Base-by-base conservation (phyloP, 2,888 invertebrate genomes). In the Fragum fragum region DNA sequence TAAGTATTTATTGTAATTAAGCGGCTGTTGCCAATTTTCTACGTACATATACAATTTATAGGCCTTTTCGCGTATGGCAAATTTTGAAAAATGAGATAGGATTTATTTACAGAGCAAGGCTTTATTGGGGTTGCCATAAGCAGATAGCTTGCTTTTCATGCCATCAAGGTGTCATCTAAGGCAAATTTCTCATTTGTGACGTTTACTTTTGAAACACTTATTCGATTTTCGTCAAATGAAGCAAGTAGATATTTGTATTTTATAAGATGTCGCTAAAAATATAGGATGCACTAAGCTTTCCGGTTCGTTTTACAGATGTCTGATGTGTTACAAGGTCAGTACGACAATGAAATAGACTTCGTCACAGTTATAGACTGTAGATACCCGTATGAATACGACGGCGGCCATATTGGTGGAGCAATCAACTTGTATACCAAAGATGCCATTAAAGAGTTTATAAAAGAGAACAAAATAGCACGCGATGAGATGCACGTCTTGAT, bases 351-450 rank as follows among this genome's bases (percentile, higher is more conserved):
- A 14, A 95, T 98, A 29, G 95, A 95, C n/a, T 96, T 96, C 5
- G 98, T 95, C 92, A 96, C 96, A 94, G 95, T 99, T 23, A 97
- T 99, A 71, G 99, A 99, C 95, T 99, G 99, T 93, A 96, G 99
- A 87, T 99, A 98, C 95, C 99, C 99, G 0, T 99, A 99, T 95
- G 99, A 99, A 95, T 99, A 95, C 93, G 96, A 97, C 0, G 99
- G 98, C 5, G 99, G 99, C 0, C 99, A 99, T 94, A 53, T 68
- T 21, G 16, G 36, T 29, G 55, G 63, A 18, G 74, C 74, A 16
- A 21, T 74, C 23, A 74, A 74, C 74, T 36, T 74, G 55, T 74
- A 68, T 53, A 74, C 68, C 36, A 66, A 55, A 29, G 68, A 53
- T 53, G 32, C 55, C 28, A 55, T 55, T 16, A 32, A 72, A 36